A percentile compares a stretch with the other conserved stretches of the same genome.
phyloP scores from a whole-genome alignment of 2,888 invertebrate genomes.

The Parnassius smintheus region DNA sequence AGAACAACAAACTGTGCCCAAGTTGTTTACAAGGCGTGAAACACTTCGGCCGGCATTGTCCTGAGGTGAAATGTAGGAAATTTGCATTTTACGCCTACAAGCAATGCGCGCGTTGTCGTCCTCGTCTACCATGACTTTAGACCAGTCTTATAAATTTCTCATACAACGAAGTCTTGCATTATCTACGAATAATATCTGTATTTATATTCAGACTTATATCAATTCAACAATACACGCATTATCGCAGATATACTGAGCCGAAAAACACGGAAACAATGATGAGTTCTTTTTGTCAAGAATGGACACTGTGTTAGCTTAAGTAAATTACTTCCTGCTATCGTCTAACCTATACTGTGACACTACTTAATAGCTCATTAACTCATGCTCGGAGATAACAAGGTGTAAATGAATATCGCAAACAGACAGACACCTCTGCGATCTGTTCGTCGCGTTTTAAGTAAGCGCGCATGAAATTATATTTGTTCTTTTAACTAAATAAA shows the following conservation, averaged over 20 bases:
- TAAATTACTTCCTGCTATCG: slow-evolving; percentile 42
- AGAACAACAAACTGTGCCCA: slow-evolving; percentile 71
- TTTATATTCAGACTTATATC: slow-evolving; percentile 13
- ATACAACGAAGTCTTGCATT: slow-evolving; percentile 36
- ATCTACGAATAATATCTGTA: slow-evolving; percentile 29
- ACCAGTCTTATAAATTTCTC: slow-evolving; percentile 57
- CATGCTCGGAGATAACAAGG: slow-evolving; percentile 48
- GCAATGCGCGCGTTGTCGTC: slow-evolving; percentile 31
- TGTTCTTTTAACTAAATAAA: slow-evolving; percentile 56
- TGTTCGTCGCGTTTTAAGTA: slow-evolving; percentile 45
- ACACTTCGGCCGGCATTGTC: slow-evolving; percentile 75
- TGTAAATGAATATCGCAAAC: slow-evolving; percentile 49
- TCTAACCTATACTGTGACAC: slow-evolving; percentile 31
- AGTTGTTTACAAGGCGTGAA: slow-evolving; percentile 74
- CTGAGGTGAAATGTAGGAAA: slow-evolving; percentile 66
- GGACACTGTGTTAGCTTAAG: slow-evolving; percentile 35
- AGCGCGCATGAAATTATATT: slow-evolving; percentile 47
- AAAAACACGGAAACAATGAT: slow-evolving; percentile 36
- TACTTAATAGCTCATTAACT: slow-evolving; percentile 47
- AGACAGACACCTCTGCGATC: slow-evolving; percentile 50
- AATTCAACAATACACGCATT: slow-evolving; percentile 28
- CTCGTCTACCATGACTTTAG: slow-evolving; percentile 35
- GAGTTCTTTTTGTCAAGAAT: slow-evolving; percentile 38
- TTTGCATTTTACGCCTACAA: slow-evolving; percentile 75
- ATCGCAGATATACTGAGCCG: slow-evolving; percentile 26